Evolutionary conservation across 2,888 invertebrate species (phyloP).

Genomic region (Helobdella robusta): DNA sequence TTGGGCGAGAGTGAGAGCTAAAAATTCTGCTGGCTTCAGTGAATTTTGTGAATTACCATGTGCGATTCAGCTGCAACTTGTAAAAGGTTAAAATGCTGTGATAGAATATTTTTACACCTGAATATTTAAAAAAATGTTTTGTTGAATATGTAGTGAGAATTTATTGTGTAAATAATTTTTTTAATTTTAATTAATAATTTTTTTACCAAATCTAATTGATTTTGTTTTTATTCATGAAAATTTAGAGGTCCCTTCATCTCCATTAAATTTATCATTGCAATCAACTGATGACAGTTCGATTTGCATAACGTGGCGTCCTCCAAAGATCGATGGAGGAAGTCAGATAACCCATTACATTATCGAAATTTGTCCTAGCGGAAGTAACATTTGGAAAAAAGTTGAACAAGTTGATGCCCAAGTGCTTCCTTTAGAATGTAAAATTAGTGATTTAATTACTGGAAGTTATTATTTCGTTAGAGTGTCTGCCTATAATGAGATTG

Average conservation of each 20-base stretch:
- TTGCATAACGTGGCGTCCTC: conserved; percentile 41
- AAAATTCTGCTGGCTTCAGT: conserved; percentile 66
- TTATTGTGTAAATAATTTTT: not conserved
- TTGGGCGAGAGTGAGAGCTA: conserved; percentile 73
- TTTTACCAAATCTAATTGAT: not conserved
- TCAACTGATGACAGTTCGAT: conserved; percentile 20
- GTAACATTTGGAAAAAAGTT: conserved; percentile 70
- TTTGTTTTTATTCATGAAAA: not conserved
- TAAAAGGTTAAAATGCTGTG: conserved; percentile 17
- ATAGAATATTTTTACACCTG: not conserved
- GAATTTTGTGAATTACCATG: conserved; percentile 59
- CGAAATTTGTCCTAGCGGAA: conserved; percentile 39
- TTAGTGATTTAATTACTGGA: conserved; percentile 29
- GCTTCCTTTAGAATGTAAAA: conserved; percentile 54
- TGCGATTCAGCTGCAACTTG: conserved; percentile 52
- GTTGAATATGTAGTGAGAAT: too few species aligned
- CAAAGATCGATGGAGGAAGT: conserved; percentile 42
- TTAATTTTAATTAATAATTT: conserved; percentile 1
- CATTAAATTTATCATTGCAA: conserved; percentile 14
- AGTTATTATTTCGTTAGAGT: conserved; percentile 67
- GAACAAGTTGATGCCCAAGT: conserved; percentile 72
- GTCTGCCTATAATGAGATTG: conserved; percentile 74
- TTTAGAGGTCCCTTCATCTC: conserved; percentile 20
- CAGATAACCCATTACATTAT: conserved; percentile 42
- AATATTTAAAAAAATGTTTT: too few species aligned